phyloP scores from a whole-genome alignment of 1,140 invertebrate species.

The Phortica variegata region DNA sequence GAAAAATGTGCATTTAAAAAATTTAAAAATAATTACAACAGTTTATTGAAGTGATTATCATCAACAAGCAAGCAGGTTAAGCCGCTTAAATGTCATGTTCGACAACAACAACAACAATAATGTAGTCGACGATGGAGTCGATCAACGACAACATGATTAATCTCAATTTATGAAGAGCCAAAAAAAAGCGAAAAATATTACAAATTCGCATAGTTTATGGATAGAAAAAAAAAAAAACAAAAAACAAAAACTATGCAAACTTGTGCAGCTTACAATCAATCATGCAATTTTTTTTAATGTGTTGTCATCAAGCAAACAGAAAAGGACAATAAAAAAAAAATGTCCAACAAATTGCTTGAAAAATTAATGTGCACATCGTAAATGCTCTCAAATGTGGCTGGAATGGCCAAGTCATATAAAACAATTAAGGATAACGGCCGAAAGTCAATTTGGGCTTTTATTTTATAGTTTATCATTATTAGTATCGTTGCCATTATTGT shows the following conservation, averaged over 20 bases:
- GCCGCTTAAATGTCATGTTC: slow-evolving; percentile 35
- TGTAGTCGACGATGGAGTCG: no score
- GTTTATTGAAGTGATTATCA: not conserved
- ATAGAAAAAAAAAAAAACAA: not conserved
- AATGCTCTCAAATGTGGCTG: no score
- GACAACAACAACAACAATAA: not conserved
- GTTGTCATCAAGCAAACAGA: not conserved
- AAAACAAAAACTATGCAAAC: slow-evolving; percentile 12
- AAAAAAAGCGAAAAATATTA: not conserved
- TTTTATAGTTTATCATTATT: no score
- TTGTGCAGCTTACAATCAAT: slow-evolving; percentile 19
- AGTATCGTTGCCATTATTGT: no score
- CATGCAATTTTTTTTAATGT: not conserved
- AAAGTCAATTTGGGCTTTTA: no score
- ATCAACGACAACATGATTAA: slow-evolving; percentile 46
- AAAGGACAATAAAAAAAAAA: not conserved
- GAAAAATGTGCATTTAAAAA: not conserved
- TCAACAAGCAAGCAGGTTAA: slow-evolving; percentile 16
- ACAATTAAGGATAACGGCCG: no score
- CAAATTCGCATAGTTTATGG: not conserved
- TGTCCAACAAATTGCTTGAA: not conserved
- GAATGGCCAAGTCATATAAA: no score
- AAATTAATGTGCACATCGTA: no score
- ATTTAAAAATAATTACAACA: no score
- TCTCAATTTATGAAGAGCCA: slow-evolving; percentile 43